Base-by-base conservation (phyloP, 2,888 invertebrate genomes). In the Sussaba pulchella region DNA sequence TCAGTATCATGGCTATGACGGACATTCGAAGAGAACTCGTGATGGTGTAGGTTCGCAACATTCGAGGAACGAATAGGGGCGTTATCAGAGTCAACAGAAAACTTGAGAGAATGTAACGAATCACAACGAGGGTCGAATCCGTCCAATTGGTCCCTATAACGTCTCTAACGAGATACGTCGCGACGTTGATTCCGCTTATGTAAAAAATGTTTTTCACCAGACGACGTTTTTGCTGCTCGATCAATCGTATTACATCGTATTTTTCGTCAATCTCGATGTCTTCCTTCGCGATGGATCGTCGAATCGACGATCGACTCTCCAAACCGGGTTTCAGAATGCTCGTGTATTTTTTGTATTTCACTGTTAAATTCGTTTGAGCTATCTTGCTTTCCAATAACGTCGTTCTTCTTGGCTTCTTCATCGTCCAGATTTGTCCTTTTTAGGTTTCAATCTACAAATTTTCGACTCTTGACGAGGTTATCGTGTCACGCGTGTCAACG, bases 61-160 rank as follows among this genome's bases (percentile, higher is more conserved):
- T 31, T 12, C 57, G 39, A 19, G 77, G 71, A 14, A 64, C 77
- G 64, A 77, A 64, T 12, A 77, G 26, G n/a, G 77, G 77, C 8
- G 57, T 77, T n/a, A 71, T 50, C 2, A 71, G 24, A 6, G 59
- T 64, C n/a, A 77, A 26, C 0, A 77, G 17, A 1, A 66, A 19
- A 12, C 24, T 66, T 6, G 77, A 64, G 1, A 71, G 39, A 12
- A 71, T 41, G 0, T 77, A 57, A 36, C 47, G 39, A 1, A 50
- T 45, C 9, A 50, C 3, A 6, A 45, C 39, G 5, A 77, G 57
- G 41, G 21, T 59, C 10, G 43, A 6, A 14, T 77, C 77, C 0
- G 10, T 26, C 77, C 77, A 77, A 14, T 77, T 77, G 47, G 17
- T 50, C 24, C 57, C 24, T 2, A 71, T 47, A 5, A 47, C 47